phyloP scores from a whole-genome alignment of 2,888 invertebrate genomes.

The Drosophila anomelani region DNA sequence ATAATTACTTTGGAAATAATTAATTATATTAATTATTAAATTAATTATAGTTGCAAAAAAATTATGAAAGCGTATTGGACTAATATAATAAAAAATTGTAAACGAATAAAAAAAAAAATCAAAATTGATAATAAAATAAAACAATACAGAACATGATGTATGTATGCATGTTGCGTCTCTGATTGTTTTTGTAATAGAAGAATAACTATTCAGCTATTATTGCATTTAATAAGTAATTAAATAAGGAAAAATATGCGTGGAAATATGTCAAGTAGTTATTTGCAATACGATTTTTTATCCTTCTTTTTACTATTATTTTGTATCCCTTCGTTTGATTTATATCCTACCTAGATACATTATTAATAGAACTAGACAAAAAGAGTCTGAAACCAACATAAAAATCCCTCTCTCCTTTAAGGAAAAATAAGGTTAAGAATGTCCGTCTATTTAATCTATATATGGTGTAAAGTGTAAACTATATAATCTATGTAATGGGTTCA shows the following conservation, averaged over 20 bases:
- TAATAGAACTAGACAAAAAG: too few relatives aligned
- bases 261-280: not conserved
- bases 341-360: too few relatives aligned
- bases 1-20: conserved; percentile 75
- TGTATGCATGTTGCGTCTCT: not conserved
- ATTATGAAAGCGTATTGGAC: not conserved
- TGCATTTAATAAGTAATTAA: not conserved
- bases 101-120: not conserved
- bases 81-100: not conserved
- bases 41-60: not conserved
- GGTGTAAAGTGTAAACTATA: too few relatives aligned
- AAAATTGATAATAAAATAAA: not conserved
- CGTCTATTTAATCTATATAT: too few relatives aligned
- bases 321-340: too few relatives aligned
- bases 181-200: too few relatives aligned
- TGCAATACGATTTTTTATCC: not conserved
- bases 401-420: too few relatives aligned
- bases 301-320: too few relatives aligned
- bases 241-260: not conserved
- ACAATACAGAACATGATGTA: not conserved
- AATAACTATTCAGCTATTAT: not conserved
- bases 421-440: too few relatives aligned
- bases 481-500: too few relatives aligned
- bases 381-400: too few relatives aligned
- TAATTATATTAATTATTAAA: conserved; percentile 26